Percentiles rank a stretch among this genome's conserved stretches.
Evolutionary conservation across 2,888 invertebrate species (phyloP).

Genomic region (Stenodera caucasica): DNA sequence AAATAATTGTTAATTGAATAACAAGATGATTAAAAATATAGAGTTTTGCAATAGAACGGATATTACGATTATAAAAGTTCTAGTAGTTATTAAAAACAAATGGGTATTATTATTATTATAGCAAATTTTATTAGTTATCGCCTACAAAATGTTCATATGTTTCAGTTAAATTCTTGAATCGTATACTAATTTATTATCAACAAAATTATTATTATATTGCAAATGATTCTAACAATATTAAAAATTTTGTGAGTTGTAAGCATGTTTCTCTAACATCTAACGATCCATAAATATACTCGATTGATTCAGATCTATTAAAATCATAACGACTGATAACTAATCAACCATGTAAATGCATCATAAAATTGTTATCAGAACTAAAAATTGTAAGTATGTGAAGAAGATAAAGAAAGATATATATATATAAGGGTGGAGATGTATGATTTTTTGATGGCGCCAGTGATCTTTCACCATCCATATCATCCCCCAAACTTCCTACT

Average conservation of each 20-base stretch:
- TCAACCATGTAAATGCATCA: constrained; percentile 10
- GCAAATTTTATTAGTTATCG: not conserved
- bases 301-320: not conserved
- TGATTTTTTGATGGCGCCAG: constrained; percentile 29
- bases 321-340: constrained; percentile 2
- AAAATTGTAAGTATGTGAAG: not conserved
- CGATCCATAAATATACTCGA: not conserved
- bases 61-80: not conserved
- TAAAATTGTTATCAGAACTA: constrained; percentile 13
- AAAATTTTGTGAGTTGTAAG: not conserved
- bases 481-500: not conserved
- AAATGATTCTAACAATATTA: not conserved
- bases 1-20: constrained; percentile 1
- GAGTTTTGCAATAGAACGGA: constrained; percentile 5
- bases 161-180: not conserved
- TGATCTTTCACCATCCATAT: constrained; percentile 28
- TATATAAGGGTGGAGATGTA: constrained; percentile 2
- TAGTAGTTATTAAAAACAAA: not conserved
- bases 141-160: not conserved
- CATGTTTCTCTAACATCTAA: not conserved
- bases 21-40: not conserved
- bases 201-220: too few species aligned
- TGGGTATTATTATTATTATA: not conserved
- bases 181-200: not conserved
- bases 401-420: constrained; percentile 11